Percentiles rank a stretch among this genome's conserved stretches.
phyloP scores from a whole-genome alignment of 1,140 invertebrate species.

The Macrotrachela quadricornifera region DNA sequence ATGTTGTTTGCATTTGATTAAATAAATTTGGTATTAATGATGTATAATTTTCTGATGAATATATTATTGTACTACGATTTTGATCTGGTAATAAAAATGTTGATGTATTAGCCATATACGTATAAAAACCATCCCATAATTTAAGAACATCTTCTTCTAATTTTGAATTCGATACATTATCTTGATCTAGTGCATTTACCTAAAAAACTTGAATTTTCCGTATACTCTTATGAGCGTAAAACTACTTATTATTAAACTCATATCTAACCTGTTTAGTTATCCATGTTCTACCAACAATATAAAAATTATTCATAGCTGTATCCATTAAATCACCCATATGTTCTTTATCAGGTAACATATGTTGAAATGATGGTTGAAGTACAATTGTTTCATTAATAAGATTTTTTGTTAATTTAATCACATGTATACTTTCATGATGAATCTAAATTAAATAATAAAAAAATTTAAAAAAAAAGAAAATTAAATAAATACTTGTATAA shows the following conservation, averaged over 20 bases:
- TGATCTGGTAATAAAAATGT: no score
- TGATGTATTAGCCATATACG: background rate
- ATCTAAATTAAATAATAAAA: background rate
- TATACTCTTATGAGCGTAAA: no score
- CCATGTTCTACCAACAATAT: constrained; percentile 62
- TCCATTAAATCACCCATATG: constrained; percentile 44
- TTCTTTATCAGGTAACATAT: constrained; percentile 41
- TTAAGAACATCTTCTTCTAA: constrained; percentile 74
- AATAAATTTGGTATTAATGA: no score
- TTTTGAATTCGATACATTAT: constrained; percentile 53
- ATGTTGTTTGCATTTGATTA: no score
- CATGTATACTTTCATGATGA: constrained; percentile 1
- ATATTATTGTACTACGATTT: no score
- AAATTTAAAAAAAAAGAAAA: background rate
- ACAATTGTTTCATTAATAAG: background rate
- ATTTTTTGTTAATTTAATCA: background rate
- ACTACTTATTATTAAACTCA: background rate
- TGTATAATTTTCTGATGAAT: no score
- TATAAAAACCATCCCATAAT: constrained; percentile 60
- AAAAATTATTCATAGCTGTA: constrained; percentile 68
- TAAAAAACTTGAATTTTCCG: no score
- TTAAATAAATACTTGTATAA: background rate
- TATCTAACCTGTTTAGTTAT: constrained; percentile 50
- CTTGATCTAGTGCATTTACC: constrained; percentile 16
- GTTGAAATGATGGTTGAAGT: constrained; percentile 19